Evolutionary conservation across 2,797 vertebrate genomes (phyloP).

Genomic region (Psittacula derbiana): DNA sequence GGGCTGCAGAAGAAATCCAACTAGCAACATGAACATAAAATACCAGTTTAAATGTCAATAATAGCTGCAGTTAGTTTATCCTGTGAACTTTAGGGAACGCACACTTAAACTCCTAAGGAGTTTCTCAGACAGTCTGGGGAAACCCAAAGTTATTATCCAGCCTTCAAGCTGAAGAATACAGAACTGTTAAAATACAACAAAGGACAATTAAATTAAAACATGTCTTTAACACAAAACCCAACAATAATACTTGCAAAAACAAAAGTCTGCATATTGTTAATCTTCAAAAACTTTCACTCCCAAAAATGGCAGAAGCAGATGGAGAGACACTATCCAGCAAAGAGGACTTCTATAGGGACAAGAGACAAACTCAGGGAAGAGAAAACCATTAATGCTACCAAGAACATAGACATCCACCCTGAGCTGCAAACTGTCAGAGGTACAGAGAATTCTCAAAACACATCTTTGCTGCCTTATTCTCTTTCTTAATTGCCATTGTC

Average conservation of each 20-base stretch:
- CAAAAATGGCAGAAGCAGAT: not conserved
- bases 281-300: not conserved
- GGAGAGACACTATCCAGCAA: not conserved
- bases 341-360: not conserved
- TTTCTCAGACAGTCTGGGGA: not conserved
- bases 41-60: not conserved
- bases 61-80: not conserved
- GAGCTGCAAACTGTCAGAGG: not conserved
- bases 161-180: not conserved
- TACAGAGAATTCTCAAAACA: not conserved
- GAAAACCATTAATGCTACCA: not conserved
- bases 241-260: not conserved
- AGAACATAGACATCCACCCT: not conserved
- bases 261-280: not conserved
- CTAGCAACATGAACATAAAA: not conserved
- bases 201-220: not conserved
- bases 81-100: not conserved
- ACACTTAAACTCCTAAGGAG: not conserved
- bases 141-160: not conserved
- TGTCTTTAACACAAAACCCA: not conserved
- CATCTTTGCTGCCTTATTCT: rapidly evolving
- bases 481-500: not conserved
- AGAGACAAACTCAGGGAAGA: not conserved
- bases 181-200: not conserved
- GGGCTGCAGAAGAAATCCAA: not conserved